Evolutionary conservation across 2,797 vertebrate species (phyloP).

Genomic region (Myiothlypis chrysogaster): DNA sequence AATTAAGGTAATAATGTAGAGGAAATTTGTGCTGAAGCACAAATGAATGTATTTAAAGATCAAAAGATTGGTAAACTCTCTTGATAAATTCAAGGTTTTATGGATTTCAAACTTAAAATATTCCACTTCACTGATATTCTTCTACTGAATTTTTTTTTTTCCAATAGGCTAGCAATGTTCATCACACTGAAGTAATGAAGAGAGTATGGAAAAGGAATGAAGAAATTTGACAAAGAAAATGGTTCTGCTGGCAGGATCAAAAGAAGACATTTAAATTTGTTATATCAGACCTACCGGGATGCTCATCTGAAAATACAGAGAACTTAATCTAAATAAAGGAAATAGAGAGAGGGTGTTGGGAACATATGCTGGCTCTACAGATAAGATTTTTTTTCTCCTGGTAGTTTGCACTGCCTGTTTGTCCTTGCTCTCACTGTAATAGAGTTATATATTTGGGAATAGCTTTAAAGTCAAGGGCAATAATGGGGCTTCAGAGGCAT

Average conservation of each 20-base stretch:
- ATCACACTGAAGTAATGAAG: neutral
- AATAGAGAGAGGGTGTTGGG: neutral
- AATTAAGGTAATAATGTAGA: neutral
- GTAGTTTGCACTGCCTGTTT: neutral
- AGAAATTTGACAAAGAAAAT: neutral
- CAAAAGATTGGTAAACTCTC: neutral
- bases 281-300: neutral
- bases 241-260: neutral
- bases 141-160: neutral
- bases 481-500: neutral
- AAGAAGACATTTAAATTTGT: neutral
- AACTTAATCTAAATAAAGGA: neutral
- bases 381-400: neutral
- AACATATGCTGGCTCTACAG: neutral
- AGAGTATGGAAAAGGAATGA: neutral
- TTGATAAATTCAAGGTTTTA: neutral
- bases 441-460: neutral
- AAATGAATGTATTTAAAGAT: neutral
- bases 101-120: constrained; percentile 4
- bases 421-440: neutral
- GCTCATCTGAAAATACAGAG: neutral
- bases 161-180: neutral
- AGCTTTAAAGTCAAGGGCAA: neutral
- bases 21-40: neutral
- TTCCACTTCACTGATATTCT: neutral